phyloP scores from a whole-genome alignment of 2,797 vertebrate species.

The Chelidonichthys spinosus region DNA sequence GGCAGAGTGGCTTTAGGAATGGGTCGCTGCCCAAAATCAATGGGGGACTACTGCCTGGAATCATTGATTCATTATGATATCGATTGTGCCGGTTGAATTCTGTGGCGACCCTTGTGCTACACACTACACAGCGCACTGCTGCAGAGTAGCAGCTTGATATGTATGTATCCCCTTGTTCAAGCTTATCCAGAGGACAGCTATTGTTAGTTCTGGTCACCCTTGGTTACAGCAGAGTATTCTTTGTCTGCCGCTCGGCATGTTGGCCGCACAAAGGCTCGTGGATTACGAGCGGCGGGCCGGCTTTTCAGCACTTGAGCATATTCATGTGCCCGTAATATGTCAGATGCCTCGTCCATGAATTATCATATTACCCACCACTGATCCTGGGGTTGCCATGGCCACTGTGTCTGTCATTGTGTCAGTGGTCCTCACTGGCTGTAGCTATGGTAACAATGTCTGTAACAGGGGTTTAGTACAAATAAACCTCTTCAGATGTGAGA shows the following conservation, averaged over 20 bases:
- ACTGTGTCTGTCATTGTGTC: conserved; percentile 84
- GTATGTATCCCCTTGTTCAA: conserved; percentile 57
- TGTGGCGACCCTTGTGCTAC: conserved; percentile 29
- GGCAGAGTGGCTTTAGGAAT: conserved; percentile 31
- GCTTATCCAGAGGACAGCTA: conserved; percentile 67
- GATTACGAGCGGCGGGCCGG: conserved; percentile 56
- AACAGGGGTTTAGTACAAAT: conserved; percentile 79
- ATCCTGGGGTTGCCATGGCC: conserved; percentile 83
- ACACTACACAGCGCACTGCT: conserved; percentile 9
- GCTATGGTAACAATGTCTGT: conserved; percentile 82
- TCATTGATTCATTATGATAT: conserved; percentile 67
- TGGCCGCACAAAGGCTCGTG: conserved; percentile 58
- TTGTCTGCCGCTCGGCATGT: conserved; percentile 63
- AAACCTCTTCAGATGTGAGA: conserved; percentile 76
- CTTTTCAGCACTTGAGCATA: conserved; percentile 62
- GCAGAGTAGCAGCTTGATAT: conserved; percentile 53
- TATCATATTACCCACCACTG: conserved; percentile 81
- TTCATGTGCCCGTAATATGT: conserved; percentile 73
- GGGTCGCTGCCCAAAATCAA: conserved; percentile 53
- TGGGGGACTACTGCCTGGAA: conserved; percentile 49
- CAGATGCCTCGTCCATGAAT: conserved; percentile 73
- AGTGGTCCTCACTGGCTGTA: conserved; percentile 80
- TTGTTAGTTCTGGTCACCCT: conserved; percentile 75
- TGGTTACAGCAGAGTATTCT: conserved; percentile 73
- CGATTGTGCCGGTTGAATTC: conserved; percentile 61